Evolutionary conservation across 2,888 invertebrate genomes (phyloP).

Genomic region (Priapulus caudatus): DNA sequence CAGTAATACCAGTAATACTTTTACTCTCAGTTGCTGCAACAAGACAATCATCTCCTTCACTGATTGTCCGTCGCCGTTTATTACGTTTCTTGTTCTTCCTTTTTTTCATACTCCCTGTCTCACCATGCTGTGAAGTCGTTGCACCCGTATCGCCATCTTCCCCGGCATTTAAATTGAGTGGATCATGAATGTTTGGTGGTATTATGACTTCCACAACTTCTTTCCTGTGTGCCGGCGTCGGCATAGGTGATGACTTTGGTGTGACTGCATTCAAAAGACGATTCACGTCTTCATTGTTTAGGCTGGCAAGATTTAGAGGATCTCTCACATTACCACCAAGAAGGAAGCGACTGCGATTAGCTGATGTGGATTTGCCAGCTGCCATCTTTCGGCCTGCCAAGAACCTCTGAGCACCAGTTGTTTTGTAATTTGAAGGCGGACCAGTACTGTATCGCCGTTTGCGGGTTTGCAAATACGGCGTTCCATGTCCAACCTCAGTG

Average conservation of each 20-base stretch:
- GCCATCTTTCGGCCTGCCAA: no score
- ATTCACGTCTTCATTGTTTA: conserved; percentile 45
- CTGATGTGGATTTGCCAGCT: no score
- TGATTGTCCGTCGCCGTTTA: conserved; percentile 26
- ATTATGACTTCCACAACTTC: conserved; percentile 67
- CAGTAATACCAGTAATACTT: background rate
- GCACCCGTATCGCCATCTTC: conserved; percentile 27
- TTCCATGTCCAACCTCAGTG: no score
- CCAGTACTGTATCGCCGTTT: no score
- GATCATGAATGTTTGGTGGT: conserved; percentile 82
- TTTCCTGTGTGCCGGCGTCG: conserved; percentile 65
- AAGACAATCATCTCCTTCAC: conserved; percentile 26
- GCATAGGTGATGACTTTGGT: conserved; percentile 78
- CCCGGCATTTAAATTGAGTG: conserved; percentile 56
- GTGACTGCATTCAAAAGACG: conserved; percentile 60
- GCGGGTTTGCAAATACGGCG: no score
- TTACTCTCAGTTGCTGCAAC: no score
- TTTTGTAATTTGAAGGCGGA: no score
- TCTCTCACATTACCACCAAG: conserved; percentile 90
- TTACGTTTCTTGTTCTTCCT: conserved; percentile 27
- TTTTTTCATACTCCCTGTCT: conserved; percentile 24
- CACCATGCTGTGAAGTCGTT: no score
- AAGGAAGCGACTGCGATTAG: conserved; percentile 49
- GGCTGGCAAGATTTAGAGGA: conserved; percentile 80
- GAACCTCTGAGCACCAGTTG: no score